Evolutionary conservation across 1,140 invertebrate genomes (phyloP), one percentile per base, ranked within the genome.

Genomic region (Charaxes varanes): DNA sequence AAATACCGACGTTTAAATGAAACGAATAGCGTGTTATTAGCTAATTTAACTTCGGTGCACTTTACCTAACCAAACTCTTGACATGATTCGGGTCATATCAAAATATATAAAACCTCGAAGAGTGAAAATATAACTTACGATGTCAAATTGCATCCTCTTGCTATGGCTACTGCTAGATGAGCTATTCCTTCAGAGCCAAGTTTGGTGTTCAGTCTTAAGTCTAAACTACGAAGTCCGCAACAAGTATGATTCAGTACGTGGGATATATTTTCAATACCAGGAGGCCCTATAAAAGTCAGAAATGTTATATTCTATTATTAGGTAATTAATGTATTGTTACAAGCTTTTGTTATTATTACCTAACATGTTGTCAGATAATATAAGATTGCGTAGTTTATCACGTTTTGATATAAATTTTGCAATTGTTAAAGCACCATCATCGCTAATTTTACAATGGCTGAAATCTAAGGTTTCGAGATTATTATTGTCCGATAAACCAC

Each of bases 361-460:
- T 56, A 86, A 85, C 31, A 74, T 8, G 54, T 86, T 86, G 46
- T 86, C 80, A 7, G 61, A 60, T 28, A 86, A 56, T 23, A 84
- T 61, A 26, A 86, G 38, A 52, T 62, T 68, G 36, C 65, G 55
- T 6, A 85, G 58, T 47, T 68, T 68, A 5, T 78, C 66, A 52
- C 76, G 72, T 36, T 72, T 72, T 4, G 71, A 55, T 38, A 78
- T 71, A 59, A 77, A 86, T 54, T 85, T 86, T 15, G 76, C 71
- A 12, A 86, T 53, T 15, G 60, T 61, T 13, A 64, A 56, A 11
- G 72, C 70, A 1, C 84, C 85, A 8, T 80, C 67, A 49, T 87
- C 79, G 2, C 51, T 63, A 41, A 86, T 74, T 61, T 77, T 77
- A 32, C 85, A 86, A 53, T 86, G 84, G 38, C 83, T 84, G 31